These are phyloP conservation scores for Pachliopta kotzebuea DNA, from an alignment of 2,888 invertebrate species.

Conservation along the genomic window DNA sequence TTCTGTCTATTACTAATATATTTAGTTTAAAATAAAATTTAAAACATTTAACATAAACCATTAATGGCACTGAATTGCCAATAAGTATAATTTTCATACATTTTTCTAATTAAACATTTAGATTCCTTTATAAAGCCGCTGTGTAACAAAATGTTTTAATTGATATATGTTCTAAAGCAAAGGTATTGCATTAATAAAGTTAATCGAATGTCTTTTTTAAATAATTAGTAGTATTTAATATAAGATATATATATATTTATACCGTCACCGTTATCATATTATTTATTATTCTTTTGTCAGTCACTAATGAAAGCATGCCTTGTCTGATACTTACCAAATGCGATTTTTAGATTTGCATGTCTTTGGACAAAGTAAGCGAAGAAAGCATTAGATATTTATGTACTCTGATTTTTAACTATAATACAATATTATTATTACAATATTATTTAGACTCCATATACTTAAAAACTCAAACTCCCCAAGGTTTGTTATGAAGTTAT, in stretches of 20 bases:
- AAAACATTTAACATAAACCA: background rate
- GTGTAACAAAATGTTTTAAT: background rate
- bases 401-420: background rate
- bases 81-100: background rate
- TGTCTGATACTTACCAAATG: no score
- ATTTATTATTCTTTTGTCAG: no score
- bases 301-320: no score
- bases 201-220: constrained; percentile 1
- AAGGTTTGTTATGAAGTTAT: background rate
- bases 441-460: background rate
- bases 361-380: no score
- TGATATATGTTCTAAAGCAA: background rate
- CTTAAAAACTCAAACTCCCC: background rate
- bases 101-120: no score
- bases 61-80: background rate
- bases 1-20: background rate
- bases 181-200: background rate
- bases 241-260: background rate
- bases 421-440: background rate
- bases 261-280: no score
- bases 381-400: no score
- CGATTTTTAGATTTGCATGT: no score
- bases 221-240: background rate
- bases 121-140: background rate
- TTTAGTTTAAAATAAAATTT: background rate